Evolutionary conservation across 2,888 invertebrate species (phyloP).

Genomic region (Acrocyrtus sp.): DNA sequence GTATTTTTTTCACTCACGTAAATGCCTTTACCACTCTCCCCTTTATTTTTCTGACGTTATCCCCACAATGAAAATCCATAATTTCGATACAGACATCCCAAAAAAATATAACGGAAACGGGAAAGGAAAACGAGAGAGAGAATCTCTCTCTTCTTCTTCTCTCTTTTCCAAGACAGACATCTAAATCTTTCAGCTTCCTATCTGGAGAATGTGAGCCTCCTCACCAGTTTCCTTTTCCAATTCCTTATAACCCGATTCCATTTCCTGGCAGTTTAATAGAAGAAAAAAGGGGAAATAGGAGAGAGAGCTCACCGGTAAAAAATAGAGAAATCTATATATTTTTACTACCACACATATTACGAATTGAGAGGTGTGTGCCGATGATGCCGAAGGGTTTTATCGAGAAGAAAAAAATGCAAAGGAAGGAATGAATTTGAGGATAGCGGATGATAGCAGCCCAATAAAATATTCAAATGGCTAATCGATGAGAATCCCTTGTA

Average conservation of each 20-base stretch:
- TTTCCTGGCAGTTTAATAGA: constrained; percentile 4
- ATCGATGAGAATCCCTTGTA: constrained; percentile 51
- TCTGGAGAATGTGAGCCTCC: no score
- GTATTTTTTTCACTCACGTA: no score
- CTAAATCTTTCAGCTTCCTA: constrained; percentile 39
- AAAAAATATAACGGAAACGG: background rate
- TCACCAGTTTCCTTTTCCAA: constrained; percentile 8
- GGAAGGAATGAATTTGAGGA: constrained; percentile 30
- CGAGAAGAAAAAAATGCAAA: constrained; percentile 15
- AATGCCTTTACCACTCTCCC: no score
- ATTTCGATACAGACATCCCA: background rate
- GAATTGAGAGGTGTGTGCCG: constrained; percentile 14
- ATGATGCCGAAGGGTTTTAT: constrained; percentile 43
- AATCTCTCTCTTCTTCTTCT: no score
- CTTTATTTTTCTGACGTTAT: no score
- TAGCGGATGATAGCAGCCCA: constrained; percentile 43
- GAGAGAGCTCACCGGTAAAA: constrained; percentile 5
- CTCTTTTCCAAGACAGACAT: no score
- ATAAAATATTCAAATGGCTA: constrained; percentile 55
- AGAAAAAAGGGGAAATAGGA: constrained; percentile 13
- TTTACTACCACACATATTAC: constrained; percentile 1
- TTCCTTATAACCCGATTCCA: no score
- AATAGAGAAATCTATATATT: no score
- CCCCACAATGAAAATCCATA: no score
- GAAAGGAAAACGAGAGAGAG: constrained; percentile 37